Conservation (phyloP, 2,888 invertebrate species). For the Leucozona laternaria region DNA sequence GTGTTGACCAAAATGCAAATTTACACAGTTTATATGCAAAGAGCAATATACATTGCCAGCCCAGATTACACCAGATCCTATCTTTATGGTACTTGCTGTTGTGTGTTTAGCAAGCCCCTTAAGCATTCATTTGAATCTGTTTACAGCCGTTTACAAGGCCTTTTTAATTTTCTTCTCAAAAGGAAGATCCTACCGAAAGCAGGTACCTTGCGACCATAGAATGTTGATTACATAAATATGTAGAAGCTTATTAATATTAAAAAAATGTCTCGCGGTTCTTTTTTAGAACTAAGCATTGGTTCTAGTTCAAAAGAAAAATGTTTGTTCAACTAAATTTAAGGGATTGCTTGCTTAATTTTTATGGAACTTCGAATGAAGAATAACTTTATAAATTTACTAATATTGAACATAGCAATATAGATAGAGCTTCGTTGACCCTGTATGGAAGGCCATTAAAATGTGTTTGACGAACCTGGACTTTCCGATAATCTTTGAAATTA, state of each 20-base stretch:
- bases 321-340: constrained; percentile 1
- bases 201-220: constrained; percentile 17
- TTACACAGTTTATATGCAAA: constrained; percentile 62
- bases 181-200: constrained; percentile 37
- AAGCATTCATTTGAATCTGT: constrained; percentile 66
- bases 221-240: constrained; percentile 46
- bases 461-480: too few species aligned
- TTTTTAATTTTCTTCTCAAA: constrained; percentile 61
- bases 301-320: not conserved
- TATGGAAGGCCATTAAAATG: too few species aligned
- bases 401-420: not conserved
- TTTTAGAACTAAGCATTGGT: not conserved
- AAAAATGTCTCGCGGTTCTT: constrained; percentile 19
- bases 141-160: constrained; percentile 62
- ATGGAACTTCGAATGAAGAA: not conserved
- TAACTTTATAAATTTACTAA: not conserved
- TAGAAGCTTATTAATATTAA: constrained; percentile 56
- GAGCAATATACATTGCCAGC: constrained; percentile 53
- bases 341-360: not conserved
- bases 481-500: too few species aligned
- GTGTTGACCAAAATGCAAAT: constrained; percentile 68
- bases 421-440: too few species aligned
- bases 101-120: constrained; percentile 40
- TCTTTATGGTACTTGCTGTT: constrained; percentile 37
- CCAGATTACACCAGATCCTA: constrained; percentile 65